Evolutionary conservation across 23 tunicate genomes (phyloP), one percentile per base, ranked within the genome.

Genomic region (Trididemnum miniatum): DNA sequence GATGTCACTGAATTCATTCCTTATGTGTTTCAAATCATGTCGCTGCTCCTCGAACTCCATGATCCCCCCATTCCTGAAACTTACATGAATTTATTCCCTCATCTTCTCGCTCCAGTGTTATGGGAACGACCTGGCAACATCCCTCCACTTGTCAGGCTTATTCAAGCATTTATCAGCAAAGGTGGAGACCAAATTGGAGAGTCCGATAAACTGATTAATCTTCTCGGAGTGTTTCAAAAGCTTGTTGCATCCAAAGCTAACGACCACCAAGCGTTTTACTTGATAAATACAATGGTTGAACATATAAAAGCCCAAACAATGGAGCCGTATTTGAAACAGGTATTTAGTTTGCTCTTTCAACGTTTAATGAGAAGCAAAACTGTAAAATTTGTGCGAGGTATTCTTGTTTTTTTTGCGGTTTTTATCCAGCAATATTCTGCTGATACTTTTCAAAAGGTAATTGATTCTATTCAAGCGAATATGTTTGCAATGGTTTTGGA

Each of bases 11-110:
- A 95, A 60, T 89, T 95, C 71, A 89, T 89, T 23, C 98, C 98
- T 9, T 95, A 95, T 64, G 98, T 95, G n/a, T 95, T 95, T 82
- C 98, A 95, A 86, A 88, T 93, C 2, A 93, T 93, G 98, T 93
- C 98, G 22, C 59, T 93, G 36, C 36, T 93, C 77, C 75, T 93
- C 69, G 98, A 93, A 71, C 74, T 93, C 31, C 86, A 93, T 1
- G 93, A 84, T 1, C 89, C 89, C 24, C 89, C 98, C 9, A 75
- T 88, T 18, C 98, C 98, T 12, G 83, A 86, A 3, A 85, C 85
- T 51, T 95, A 95, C 71, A 89, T 89, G 95, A 77, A 50, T 22
- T 34, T 95, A 31, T 95, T 89, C 65, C 95, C 95, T 26, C 88
- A 77, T 60, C 82, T 95, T 1, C 86, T 95, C 3, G 52, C 63